Evolutionary conservation across 2,797 vertebrate genomes (phyloP).

Genomic region (Sebastes nivosus): DNA sequence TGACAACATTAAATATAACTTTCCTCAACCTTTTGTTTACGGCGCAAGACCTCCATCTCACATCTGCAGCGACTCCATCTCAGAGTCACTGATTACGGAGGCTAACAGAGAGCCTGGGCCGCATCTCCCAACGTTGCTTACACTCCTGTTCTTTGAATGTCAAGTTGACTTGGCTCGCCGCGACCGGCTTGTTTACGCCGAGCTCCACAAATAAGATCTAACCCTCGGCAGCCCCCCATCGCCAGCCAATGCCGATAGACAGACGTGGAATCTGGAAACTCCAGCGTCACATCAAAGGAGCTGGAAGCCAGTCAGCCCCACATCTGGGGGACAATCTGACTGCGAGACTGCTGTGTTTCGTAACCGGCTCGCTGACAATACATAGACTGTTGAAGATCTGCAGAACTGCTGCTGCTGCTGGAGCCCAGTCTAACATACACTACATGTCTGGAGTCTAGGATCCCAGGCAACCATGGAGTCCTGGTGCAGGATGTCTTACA

Average conservation of each 20-base stretch:
- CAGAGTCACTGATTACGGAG: slow-evolving; percentile 40
- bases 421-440: background rate
- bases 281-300: slow-evolving; percentile 62
- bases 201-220: slow-evolving; percentile 58
- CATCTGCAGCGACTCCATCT: slow-evolving; percentile 48
- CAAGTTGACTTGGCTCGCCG: slow-evolving; percentile 46
- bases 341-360: slow-evolving; percentile 54
- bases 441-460: slow-evolving; percentile 37
- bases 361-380: slow-evolving; percentile 57
- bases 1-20: slow-evolving; percentile 30
- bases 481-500: background rate
- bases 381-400: slow-evolving; percentile 47
- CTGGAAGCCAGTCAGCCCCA: slow-evolving; percentile 57
- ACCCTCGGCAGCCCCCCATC: slow-evolving; percentile 54
- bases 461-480: slow-evolving; percentile 36
- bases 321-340: slow-evolving; percentile 72
- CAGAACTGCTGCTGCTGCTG: slow-evolving; percentile 26
- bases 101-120: slow-evolving; percentile 24
- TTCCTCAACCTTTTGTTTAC: slow-evolving; percentile 35
- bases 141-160: slow-evolving; percentile 33
- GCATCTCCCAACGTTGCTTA: slow-evolving; percentile 22
- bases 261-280: slow-evolving; percentile 66
- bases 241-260: slow-evolving; percentile 53
- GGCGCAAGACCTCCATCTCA: slow-evolving; percentile 36
- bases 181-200: slow-evolving; percentile 58